Evolutionary conservation across 2,888 invertebrate species (phyloP), one percentile per base, ranked within the genome.

Genomic region (Erebia palarica): DNA sequence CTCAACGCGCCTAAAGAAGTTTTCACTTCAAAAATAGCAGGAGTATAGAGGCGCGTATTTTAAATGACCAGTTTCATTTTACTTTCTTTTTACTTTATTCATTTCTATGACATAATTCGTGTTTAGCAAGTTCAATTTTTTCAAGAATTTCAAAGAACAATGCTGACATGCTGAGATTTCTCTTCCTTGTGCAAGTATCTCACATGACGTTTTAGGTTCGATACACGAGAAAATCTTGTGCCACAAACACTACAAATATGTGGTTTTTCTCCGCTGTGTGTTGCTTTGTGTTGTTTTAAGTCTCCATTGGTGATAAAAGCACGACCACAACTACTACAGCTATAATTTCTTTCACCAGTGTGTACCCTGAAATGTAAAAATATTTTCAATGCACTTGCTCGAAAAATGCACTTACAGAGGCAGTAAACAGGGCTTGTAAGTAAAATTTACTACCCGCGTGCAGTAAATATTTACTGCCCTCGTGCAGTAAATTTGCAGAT

Each of bases 301-400:
- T 92, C 92, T 63, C 92, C 88, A 27, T 89, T 86, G 0, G 91
- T 91, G 58, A 93, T 92, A 72, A 94, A 94, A 0, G 90, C 88
- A 9, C 86, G 84, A 8, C 83, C 79, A 68, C 94, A 94, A 0
- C 82, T 84, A 44, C 85, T 84, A 47, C 94, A 94, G 72, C 89
- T 90, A 67, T 86, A 92, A 55, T 91, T 92, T 74, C 90, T 92
- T 75, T 94, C 93, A 0, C 93, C 94, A 0, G 93, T 94, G 73
- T 94, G 94, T 57, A 87, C 82, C 70, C 94, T 94, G 84, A 21
- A 86, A 88, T 51, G 16, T 42, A 51, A 53, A 66, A 55, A 55
- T 18, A n/a, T n/a, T n/a, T n/a, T n/a, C n/a, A n/a, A n/a, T n/a
- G n/a, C n/a, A n/a, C n/a, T n/a, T n/a, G n/a, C n/a, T n/a, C n/a